A percentile compares a stretch with the other conserved stretches of the same genome.
Conservation (phyloP, 2,797 vertebrate species). For the Parauchenoglanis punctatus region DNA sequence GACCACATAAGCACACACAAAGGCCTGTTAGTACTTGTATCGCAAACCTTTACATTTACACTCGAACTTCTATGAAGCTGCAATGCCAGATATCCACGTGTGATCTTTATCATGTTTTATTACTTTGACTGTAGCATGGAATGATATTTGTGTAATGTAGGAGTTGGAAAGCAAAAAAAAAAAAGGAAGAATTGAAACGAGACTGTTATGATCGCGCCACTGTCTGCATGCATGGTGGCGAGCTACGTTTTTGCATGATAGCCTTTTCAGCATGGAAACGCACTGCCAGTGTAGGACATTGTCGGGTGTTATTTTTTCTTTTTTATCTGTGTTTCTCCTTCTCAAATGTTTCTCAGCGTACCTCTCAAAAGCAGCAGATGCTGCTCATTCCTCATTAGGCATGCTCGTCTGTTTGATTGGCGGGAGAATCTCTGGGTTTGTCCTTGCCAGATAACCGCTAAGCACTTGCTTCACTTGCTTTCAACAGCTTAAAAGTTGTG, state of each 20-base stretch:
- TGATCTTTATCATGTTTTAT: slow-evolving; percentile 37
- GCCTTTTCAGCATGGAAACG: slow-evolving; percentile 39
- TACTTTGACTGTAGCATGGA: slow-evolving; percentile 48
- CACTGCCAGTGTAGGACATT: slow-evolving; percentile 20
- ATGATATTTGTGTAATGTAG: neutral
- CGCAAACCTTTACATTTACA: slow-evolving; percentile 23
- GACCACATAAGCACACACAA: slow-evolving; percentile 15
- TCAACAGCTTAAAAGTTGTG: slow-evolving; percentile 7
- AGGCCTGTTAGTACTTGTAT: slow-evolving; percentile 9
- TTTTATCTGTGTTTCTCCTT: slow-evolving; percentile 17
- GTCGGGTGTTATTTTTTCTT: slow-evolving; percentile 20
- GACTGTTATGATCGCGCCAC: slow-evolving; percentile 4
- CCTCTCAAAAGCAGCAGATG: slow-evolving; percentile 49
- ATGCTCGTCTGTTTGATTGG: slow-evolving; percentile 50
- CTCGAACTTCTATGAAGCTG: slow-evolving; percentile 19
- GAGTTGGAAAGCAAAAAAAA: neutral
- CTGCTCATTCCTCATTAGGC: slow-evolving; percentile 49
- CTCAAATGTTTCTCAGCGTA: slow-evolving; percentile 22
- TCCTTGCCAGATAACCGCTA: slow-evolving; percentile 30
- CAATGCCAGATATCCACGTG: neutral
- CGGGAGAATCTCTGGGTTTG: slow-evolving; percentile 37
- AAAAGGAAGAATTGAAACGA: neutral
- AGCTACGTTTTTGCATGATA: slow-evolving; percentile 50
- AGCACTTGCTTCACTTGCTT: slow-evolving; percentile 4
- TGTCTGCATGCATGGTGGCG: slow-evolving; percentile 16